Evolutionary conservation across 2,888 invertebrate genomes (phyloP).

Genomic region (Salticus scenicus): DNA sequence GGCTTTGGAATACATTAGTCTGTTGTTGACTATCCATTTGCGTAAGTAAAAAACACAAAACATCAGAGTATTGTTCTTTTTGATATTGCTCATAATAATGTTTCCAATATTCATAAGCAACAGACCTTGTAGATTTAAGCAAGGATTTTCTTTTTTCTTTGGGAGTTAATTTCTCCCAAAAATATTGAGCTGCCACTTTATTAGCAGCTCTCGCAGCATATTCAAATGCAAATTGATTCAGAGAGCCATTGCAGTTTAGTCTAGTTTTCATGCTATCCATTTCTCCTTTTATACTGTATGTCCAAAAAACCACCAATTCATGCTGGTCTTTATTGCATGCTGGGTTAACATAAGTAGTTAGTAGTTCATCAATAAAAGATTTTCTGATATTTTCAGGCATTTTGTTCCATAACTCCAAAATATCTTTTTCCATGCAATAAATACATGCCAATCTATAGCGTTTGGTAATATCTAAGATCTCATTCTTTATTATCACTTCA

Average conservation of each 20-base stretch:
- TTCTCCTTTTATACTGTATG: conserved; percentile 52
- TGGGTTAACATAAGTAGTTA: conserved; percentile 9
- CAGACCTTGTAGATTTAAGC: conserved; percentile 30
- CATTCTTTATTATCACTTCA: conserved; percentile 40
- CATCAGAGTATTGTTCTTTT: conserved; percentile 46
- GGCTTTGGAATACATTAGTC: conserved; percentile 43
- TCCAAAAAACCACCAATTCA: conserved; percentile 52
- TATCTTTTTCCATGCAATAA: conserved; percentile 35
- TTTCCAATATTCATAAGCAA: conserved; percentile 38
- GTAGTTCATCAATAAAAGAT: conserved; percentile 29
- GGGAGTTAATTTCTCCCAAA: conserved; percentile 51
- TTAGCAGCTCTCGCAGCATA: conserved; percentile 49
- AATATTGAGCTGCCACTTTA: conserved; percentile 52
- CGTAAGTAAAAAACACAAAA: conserved; percentile 60
- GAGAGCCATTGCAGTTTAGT: background rate
- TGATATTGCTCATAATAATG: conserved; percentile 21
- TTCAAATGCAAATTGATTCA: conserved; percentile 41
- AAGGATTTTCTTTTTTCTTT: conserved; percentile 39
- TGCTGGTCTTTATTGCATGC: too few species aligned
- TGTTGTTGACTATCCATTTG: conserved; percentile 54
- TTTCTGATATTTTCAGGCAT: conserved; percentile 32
- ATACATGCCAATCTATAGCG: conserved; percentile 33
- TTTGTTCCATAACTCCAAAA: conserved; percentile 34
- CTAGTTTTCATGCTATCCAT: background rate
- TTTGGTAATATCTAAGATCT: conserved; percentile 18